Conservation (phyloP, 2,113 vertebrate species). For the Platichthys flesus region DNA sequence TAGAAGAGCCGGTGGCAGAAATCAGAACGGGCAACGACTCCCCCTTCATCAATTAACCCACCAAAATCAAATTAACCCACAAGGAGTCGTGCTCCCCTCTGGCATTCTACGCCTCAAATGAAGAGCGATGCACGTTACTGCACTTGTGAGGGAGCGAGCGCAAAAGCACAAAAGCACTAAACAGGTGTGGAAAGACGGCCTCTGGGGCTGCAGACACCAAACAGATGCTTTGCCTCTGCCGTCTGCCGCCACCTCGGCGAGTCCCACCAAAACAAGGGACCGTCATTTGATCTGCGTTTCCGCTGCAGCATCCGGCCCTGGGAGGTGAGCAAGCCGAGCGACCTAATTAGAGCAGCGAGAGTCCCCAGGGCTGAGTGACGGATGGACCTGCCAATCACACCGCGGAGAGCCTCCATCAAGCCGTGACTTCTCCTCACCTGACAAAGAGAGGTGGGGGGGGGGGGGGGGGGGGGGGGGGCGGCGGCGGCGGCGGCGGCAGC, state of each 20-base stretch:
- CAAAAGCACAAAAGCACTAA: slow-evolving; percentile 57
- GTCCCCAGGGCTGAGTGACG: slow-evolving; percentile 81
- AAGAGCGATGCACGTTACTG: slow-evolving; percentile 67
- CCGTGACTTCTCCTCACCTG: slow-evolving; percentile 78
- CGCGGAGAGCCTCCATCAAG: slow-evolving; percentile 65
- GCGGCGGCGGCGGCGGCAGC: slow-evolving; percentile 10
- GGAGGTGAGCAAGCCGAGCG: slow-evolving; percentile 79
- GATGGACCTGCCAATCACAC: slow-evolving; percentile 83
- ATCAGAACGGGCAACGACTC: slow-evolving; percentile 66
- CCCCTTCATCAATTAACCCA: slow-evolving; percentile 77
- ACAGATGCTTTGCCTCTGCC: slow-evolving; percentile 76
- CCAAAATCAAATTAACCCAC: slow-evolving; percentile 78
- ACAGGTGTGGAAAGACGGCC: slow-evolving; percentile 74
- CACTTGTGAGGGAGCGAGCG: slow-evolving; percentile 42
- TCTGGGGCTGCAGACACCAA: slow-evolving; percentile 66
- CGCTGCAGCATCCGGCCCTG: slow-evolving; percentile 73
- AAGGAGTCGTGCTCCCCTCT: slow-evolving; percentile 65
- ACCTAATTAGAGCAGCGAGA: slow-evolving; percentile 82
- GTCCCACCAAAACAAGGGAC: slow-evolving; percentile 74
- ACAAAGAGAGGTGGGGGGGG: slow-evolving; percentile 50
- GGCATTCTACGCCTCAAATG: slow-evolving; percentile 67
- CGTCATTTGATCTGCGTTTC: slow-evolving; percentile 79
- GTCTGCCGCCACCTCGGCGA: slow-evolving; percentile 77
- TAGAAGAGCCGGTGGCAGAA: slow-evolving; percentile 59
- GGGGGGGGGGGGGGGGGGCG: neutral